These are phyloP conservation scores for Apis cerana DNA, from an alignment of 1,140 invertebrate genomes.

Conservation along the genomic window DNA sequence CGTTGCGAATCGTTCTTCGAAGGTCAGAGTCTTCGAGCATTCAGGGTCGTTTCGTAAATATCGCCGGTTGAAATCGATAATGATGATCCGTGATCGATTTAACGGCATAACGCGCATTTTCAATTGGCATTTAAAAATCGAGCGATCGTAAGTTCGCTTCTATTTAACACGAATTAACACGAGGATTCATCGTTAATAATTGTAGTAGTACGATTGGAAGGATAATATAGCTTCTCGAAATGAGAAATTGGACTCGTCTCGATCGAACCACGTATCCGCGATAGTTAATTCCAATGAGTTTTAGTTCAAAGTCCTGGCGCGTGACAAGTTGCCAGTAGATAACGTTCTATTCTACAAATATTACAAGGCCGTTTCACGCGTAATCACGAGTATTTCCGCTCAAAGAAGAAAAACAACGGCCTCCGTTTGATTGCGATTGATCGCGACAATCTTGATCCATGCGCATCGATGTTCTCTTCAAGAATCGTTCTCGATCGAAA, in stretches of 20 bases:
- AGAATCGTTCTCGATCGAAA: background rate
- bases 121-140: background rate
- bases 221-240: background rate
- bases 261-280: background rate
- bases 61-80: background rate
- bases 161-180: background rate
- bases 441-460: background rate
- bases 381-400: slow-evolving; percentile 19
- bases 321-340: slow-evolving; percentile 30
- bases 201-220: background rate
- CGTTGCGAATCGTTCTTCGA: slow-evolving; percentile 33
- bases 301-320: slow-evolving; percentile 39
- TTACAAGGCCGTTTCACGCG: background rate
- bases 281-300: slow-evolving; percentile 3
- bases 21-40: slow-evolving; percentile 28
- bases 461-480: background rate
- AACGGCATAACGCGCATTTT: background rate
- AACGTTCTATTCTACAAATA: slow-evolving; percentile 22
- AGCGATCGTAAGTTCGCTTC: background rate
- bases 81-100: background rate
- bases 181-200: background rate
- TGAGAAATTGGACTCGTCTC: background rate
- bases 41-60: slow-evolving; percentile 26
- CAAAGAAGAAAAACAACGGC: background rate
- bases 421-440: background rate